A percentile compares a stretch with the other conserved stretches of the same genome.
Evolutionary conservation across 2,888 invertebrate species (phyloP).

Genomic region (Gastrophysa polygoni): DNA sequence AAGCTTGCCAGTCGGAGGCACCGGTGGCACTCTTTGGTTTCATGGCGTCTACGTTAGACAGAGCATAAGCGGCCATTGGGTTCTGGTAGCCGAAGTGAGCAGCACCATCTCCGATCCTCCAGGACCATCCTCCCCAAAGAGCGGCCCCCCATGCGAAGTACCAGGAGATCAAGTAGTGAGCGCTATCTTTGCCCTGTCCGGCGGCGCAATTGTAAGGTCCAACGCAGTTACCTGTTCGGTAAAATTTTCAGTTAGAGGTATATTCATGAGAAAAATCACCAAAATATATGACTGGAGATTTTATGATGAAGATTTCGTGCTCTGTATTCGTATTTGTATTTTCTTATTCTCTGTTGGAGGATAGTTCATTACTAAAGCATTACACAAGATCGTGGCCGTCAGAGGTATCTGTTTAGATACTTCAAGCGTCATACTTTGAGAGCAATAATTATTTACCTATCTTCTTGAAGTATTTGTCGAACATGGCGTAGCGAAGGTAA

Average conservation of each 20-base stretch:
- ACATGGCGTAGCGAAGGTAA: slow-evolving; percentile 39
- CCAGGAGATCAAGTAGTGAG: slow-evolving; percentile 42
- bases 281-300: no score
- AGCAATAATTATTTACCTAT: no score
- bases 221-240: slow-evolving; percentile 40
- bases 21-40: slow-evolving; percentile 40
- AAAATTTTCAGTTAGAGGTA: no score
- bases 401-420: no score
- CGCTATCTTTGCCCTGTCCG: slow-evolving; percentile 39
- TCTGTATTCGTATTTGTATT: no score
- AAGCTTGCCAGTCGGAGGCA: slow-evolving; percentile 37
- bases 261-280: no score
- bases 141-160: slow-evolving; percentile 43
- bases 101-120: slow-evolving; percentile 43
- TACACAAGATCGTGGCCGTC: no score
- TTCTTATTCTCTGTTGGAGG: no score
- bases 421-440: no score
- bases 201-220: slow-evolving; percentile 31
- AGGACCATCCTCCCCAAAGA: slow-evolving; percentile 39
- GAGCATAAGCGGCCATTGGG: slow-evolving; percentile 40
- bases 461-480: slow-evolving; percentile 44
- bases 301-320: no score
- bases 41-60: slow-evolving; percentile 32
- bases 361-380: no score
- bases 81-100: slow-evolving; percentile 44